phyloP scores from a whole-genome alignment of 2,113 vertebrate genomes.

The Dasyprocta punctata region DNA sequence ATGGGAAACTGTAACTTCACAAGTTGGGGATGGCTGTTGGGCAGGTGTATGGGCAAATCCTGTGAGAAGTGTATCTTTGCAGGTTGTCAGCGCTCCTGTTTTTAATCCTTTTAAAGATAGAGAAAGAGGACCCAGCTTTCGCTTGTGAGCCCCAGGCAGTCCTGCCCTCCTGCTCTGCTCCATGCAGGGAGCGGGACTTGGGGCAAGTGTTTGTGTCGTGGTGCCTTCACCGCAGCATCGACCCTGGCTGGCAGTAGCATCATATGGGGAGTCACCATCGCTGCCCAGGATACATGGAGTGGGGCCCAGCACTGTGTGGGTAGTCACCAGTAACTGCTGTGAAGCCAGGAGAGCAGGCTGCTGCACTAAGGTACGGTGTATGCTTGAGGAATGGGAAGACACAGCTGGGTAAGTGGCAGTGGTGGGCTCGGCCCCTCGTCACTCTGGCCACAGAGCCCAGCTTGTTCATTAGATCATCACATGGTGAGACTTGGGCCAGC shows the following conservation, averaged over 20 bases:
- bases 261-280: not conserved
- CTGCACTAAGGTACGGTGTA: not conserved
- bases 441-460: not conserved
- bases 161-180: not conserved
- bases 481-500: not conserved
- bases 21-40: not conserved
- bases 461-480: not conserved
- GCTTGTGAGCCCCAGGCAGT: not conserved
- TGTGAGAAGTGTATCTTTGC: not conserved
- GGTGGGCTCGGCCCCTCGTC: not conserved
- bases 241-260: not conserved
- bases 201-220: not conserved
- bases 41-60: not conserved
- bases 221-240: not conserved
- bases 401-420: not conserved
- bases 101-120: conserved; percentile 56
- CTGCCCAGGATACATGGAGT: not conserved
- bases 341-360: not conserved
- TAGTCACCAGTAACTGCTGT: not conserved
- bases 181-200: not conserved
- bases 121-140: not conserved
- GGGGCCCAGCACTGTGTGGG: not conserved
- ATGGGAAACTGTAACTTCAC: not conserved
- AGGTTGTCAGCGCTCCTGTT: not conserved
- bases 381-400: not conserved